Base-by-base conservation (phyloP, 2,888 invertebrate genomes). In the Agrenia bidenticulata region DNA sequence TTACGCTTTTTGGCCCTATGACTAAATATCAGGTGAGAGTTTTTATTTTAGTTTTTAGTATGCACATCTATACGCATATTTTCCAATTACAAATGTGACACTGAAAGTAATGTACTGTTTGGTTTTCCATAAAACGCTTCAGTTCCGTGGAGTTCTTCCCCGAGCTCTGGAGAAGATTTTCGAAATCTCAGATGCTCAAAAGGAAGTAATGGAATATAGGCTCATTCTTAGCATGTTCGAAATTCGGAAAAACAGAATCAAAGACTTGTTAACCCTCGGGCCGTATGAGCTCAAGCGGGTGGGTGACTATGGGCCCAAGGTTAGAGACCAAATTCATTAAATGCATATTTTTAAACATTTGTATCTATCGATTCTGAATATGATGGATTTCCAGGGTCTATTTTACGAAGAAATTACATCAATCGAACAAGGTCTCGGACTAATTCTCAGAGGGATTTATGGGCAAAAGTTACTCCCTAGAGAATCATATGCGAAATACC, bases 61-160 rank as follows among this genome's bases (percentile, higher is more conserved):
- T n/a, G n/a, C n/a, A n/a, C n/a, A n/a, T n/a, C n/a, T n/a, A n/a
- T n/a, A n/a, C n/a, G n/a, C n/a, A n/a, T n/a, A n/a, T n/a, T n/a
- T n/a, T n/a, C n/a, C n/a, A n/a, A n/a, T n/a, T n/a, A n/a, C n/a
- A n/a, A n/a, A n/a, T n/a, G n/a, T n/a, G n/a, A 39, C 39, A 11
- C 15, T 24, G 19, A 5, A n/a, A 54, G 9, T 54, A 23, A 23
- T 54, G 15, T 7, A 11, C 21, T 24, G 13, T 15, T 54, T 17
- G 26, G 9, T 23, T 41, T 57, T 15, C 9, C 49, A 15, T 24
- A 9, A 19, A 21, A 4, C n/a, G n/a, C 59, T 24, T 53, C 26
- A 74, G 71, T 62, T 70, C 42, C 73, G 75, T 11, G 75, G 75
- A 1, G 37, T 75, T 9, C 53, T 68, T 11, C 69, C 73, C n/a